Evolutionary conservation across 2,888 invertebrate genomes (phyloP), one percentile per base, ranked within the genome.

Genomic region (Thymelicus lineola): DNA sequence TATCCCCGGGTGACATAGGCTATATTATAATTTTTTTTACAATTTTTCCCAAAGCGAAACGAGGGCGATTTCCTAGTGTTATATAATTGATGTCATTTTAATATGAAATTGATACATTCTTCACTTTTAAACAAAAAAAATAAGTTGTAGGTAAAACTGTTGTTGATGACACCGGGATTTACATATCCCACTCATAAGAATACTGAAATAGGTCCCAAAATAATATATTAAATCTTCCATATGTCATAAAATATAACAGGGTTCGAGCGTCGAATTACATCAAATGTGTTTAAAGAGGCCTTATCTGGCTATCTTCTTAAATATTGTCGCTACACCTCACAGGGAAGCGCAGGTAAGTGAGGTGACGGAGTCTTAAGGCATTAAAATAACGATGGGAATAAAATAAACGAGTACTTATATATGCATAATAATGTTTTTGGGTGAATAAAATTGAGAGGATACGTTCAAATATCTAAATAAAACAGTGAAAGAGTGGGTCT

Each of bases 381-480:
- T 90, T 89, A 89, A 89, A 90, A 85, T 90, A 91, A 91, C 90
- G 89, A 89, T 87, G 86, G 82, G 84, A 88, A 89, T 90, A 88
- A 91, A 89, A 90, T 90, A 90, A 91, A 90, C 85, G 81, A 83
- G 85, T 88, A 88, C 84, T 89, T 91, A 89, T 89, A 89, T 91
- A 90, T 87, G 88, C 87, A 88, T 92, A 90, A 90, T 91, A 90
- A 89, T 87, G 88, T 85, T 86, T 88, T 87, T 79, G 81, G 84
- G 82, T 86, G 87, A 88, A 91, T 90, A 89, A 91, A 91, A 91
- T 91, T 89, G 90, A 89, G 86, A 83, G 87, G 86, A 85, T 86
- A 86, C 82, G 83, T 88, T 87, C 86, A 89, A 88, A 93, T 91
- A 90, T 89, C 87, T 89, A 88, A 91, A 91, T 91, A 92, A 91